Conservation (phyloP, 2,113 vertebrate species). For the Perognathus longimembris region DNA sequence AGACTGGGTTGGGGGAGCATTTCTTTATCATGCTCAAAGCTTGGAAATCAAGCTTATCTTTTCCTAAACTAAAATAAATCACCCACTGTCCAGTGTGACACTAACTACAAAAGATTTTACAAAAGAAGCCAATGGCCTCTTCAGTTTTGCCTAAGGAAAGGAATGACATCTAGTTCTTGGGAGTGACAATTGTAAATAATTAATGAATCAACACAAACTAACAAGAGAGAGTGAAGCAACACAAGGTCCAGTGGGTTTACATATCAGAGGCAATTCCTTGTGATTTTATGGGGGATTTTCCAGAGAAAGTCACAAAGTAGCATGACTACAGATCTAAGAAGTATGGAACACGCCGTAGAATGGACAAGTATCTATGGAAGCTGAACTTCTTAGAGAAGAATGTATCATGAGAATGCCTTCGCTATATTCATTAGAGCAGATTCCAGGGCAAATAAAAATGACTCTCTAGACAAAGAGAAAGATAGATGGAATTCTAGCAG, state of each 20-base stretch:
- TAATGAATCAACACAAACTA: constrained; percentile 63
- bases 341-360: not conserved
- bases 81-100: constrained; percentile 51
- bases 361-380: not conserved
- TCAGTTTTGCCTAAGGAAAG: constrained; percentile 35
- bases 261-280: constrained; percentile 34
- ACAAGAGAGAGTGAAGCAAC: constrained; percentile 55
- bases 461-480: constrained; percentile 21
- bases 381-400: not conserved
- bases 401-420: not conserved
- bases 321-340: not conserved
- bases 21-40: constrained; percentile 49
- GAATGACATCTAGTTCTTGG: constrained; percentile 7
- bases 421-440: not conserved
- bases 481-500: not conserved
- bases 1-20: not conserved
- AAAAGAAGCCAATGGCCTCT: constrained; percentile 49
- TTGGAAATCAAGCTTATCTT: constrained; percentile 58
- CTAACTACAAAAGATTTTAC: constrained; percentile 63
- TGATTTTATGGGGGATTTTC: constrained; percentile 41
- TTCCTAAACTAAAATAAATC: constrained; percentile 73
- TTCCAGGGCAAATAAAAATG: not conserved
- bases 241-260: not conserved
- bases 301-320: not conserved
- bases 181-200: constrained; percentile 50